Conservation (phyloP, 2,888 invertebrate species). For the Zhuqinia jingwanae region DNA sequence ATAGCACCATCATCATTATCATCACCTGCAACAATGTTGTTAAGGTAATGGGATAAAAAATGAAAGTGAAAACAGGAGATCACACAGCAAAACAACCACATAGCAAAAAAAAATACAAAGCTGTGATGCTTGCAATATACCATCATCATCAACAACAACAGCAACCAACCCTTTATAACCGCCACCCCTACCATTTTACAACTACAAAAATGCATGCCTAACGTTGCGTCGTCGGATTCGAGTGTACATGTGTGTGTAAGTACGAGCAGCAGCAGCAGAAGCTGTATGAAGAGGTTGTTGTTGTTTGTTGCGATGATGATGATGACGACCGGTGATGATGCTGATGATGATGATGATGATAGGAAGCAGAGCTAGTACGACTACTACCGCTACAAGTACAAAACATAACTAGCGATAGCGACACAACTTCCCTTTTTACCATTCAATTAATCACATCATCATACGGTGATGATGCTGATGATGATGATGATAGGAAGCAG, state of each 20-base stretch:
- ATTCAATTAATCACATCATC: too few species aligned
- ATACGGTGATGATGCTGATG: neutral
- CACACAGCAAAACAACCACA: slow-evolving; percentile 8
- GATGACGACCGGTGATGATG: slow-evolving; percentile 1
- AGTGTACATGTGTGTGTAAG: neutral
- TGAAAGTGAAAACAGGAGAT: slow-evolving; percentile 64
- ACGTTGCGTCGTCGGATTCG: too few species aligned
- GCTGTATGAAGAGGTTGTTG: too few species aligned
- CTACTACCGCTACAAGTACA: neutral
- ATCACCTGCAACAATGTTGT: slow-evolving; percentile 26
- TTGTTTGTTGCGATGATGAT: too few species aligned
- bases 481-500: slow-evolving; percentile 32
- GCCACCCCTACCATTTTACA: neutral
- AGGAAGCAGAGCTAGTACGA: slow-evolving; percentile 17
- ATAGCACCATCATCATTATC: neutral
- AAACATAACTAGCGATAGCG: neutral
- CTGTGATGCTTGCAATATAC: neutral
- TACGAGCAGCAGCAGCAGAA: too few species aligned
- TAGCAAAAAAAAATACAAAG: neutral
- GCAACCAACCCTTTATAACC: slow-evolving; percentile 1
- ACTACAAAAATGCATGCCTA: too few species aligned
- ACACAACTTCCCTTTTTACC: slow-evolving; percentile 48
- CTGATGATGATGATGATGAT: slow-evolving; percentile 9
- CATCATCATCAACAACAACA: neutral
- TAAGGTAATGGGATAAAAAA: slow-evolving; percentile 56